These are phyloP conservation scores for Tinea pellionella DNA, from an alignment of 2,888 invertebrate genomes.

Conservation along the genomic window DNA sequence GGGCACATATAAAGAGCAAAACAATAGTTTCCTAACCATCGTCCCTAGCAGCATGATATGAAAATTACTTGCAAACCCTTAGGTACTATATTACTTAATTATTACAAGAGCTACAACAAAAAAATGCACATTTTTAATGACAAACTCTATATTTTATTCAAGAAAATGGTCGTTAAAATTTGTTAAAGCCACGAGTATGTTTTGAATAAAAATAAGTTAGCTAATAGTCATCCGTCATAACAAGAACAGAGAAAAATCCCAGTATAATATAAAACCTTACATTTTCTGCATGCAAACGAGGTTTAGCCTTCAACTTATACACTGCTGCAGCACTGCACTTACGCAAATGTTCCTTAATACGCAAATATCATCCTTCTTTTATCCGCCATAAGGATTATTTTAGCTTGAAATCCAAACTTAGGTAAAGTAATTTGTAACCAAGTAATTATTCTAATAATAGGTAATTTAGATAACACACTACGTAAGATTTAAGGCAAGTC, in stretches of 20 bases:
- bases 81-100: no score
- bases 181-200: background rate
- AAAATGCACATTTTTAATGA: no score
- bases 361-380: background rate
- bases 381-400: background rate
- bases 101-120: no score
- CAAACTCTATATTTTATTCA: no score
- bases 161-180: background rate
- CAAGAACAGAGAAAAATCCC: conserved; percentile 1
- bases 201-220: background rate
- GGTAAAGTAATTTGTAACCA: background rate
- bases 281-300: conserved; percentile 6
- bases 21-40: no score
- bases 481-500: background rate
- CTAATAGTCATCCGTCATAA: background rate
- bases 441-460: conserved; percentile 8
- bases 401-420: background rate
- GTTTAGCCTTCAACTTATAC: conserved; percentile 1
- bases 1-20: no score
- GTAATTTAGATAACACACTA: conserved; percentile 1
- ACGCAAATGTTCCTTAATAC: background rate
- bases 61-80: no score
- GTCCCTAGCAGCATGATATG: no score
- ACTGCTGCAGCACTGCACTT: background rate
- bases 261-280: background rate